Percentiles rank a stretch among this genome's conserved stretches.
phyloP scores from a whole-genome alignment of 2,797 vertebrate species.

The Sciurus carolinensis region DNA sequence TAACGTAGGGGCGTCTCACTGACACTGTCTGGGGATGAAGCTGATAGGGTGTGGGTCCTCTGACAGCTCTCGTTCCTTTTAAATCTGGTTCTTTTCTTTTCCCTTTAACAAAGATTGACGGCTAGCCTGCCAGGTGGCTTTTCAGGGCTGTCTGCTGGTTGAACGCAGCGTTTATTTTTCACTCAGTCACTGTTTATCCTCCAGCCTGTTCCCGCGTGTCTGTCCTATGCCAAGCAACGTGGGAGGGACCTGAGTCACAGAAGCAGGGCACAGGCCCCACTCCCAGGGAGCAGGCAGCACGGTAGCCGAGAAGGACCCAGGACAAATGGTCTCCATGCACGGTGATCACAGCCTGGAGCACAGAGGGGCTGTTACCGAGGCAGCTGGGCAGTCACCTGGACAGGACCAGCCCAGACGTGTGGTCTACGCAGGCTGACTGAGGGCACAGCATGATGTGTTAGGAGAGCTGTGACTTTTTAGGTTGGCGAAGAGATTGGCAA shows the following conservation, averaged over 20 bases:
- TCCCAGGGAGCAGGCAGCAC: background rate
- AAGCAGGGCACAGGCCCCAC: background rate
- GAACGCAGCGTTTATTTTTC: background rate
- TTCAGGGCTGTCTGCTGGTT: background rate
- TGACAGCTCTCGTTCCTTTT: background rate
- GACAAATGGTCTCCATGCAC: fast-evolving
- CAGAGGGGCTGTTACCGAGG: background rate
- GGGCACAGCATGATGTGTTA: background rate
- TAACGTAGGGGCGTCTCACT: background rate
- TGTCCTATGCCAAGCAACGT: background rate
- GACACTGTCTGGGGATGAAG: background rate
- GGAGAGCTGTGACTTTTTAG: background rate
- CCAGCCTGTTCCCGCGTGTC: background rate
- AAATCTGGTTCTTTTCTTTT: background rate
- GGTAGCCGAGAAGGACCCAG: background rate
- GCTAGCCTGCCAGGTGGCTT: background rate
- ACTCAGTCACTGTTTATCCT: background rate
- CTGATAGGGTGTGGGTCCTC: background rate
- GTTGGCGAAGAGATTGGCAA: background rate
- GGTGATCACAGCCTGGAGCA: no score
- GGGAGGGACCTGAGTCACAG: background rate
- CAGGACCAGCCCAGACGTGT: background rate
- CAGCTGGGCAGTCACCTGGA: background rate
- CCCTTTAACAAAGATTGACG: background rate
- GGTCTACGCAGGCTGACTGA: background rate